Base-by-base conservation (phyloP, 2,113 vertebrate genomes). In the Morone chrysops region DNA sequence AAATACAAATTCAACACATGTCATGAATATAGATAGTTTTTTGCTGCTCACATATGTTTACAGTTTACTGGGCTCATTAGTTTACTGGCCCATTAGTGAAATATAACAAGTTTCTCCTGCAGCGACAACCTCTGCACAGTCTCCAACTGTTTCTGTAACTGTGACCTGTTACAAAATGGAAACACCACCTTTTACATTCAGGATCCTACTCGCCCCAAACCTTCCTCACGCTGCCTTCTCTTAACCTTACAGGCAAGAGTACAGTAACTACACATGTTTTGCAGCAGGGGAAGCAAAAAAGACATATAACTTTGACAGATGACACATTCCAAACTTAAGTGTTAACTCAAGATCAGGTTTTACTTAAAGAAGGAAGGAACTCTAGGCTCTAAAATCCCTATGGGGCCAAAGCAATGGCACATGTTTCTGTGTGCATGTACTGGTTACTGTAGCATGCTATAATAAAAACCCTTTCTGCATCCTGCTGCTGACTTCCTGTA, bases 281-380 rank as follows among this genome's bases (percentile, higher is more conserved):
- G 1, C 53, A 83, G 51, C 70, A 67, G 81, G 40, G 62, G 47
- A 72, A 56, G 18, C 17, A 65, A 41, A 47, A 60, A 51, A 59
- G 38, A 72, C 40, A 10, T 66, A 47, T 4, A 51, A 68, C 31
- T 70, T 60, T 83, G 80, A 85, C 66, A 62, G 48, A 75, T 59
- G 20, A 75, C 53, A 73, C 82, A 76, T 78, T 87, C 70, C 57
- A 81, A 74, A 63, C 65, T 61, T 56, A 47, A 68, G 45, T 20
- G 48, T 54, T 84, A 83, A 54, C 61, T 62, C 67, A 62, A 69
- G 68, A 85, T 66, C 60, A 36, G 40, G 31, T 87, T 90, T 87
- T 82, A 75, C 51, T 76, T n/a, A 31, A 8, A 76, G 25, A 82
- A 41, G 25, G 48, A 84, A 76, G 59, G 41, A 65, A 70, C 62